Evolutionary conservation across 2,797 vertebrate genomes (phyloP).

Genomic region (Poliocrania exsul): DNA sequence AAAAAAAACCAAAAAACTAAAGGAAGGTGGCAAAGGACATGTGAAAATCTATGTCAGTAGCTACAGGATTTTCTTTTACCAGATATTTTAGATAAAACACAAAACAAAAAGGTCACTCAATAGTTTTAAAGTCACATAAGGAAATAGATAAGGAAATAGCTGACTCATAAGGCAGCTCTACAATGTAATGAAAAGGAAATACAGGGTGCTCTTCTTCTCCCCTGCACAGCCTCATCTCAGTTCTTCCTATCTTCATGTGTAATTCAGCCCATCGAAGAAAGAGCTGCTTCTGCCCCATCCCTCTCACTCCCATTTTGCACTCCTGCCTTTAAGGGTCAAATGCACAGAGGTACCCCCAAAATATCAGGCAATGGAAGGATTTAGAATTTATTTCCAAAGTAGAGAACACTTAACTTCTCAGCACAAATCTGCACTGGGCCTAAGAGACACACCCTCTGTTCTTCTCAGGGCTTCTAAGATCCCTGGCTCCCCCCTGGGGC

Average conservation of each 20-base stretch:
- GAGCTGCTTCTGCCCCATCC: background rate
- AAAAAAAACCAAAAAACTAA: background rate
- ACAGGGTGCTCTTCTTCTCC: background rate
- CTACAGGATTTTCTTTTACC: background rate
- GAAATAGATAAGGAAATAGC: background rate
- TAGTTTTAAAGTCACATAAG: background rate
- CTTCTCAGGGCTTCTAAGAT: background rate
- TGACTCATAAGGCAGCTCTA: background rate
- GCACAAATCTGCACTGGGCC: background rate
- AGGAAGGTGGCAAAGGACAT: background rate
- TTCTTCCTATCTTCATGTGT: background rate
- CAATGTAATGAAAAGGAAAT: background rate
- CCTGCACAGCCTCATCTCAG: background rate
- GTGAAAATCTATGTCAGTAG: background rate
- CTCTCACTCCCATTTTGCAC: background rate
- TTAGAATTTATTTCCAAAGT: background rate
- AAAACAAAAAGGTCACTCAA: background rate
- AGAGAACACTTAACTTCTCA: background rate
- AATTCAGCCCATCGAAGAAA: background rate
- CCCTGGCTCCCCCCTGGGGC: background rate
- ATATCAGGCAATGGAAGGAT: background rate
- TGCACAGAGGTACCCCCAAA: background rate
- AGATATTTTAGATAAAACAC: background rate
- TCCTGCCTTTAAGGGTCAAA: background rate
- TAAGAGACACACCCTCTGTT: background rate